Conservation (phyloP, 2,797 vertebrate species). For the Neomorphus geoffroyi region DNA sequence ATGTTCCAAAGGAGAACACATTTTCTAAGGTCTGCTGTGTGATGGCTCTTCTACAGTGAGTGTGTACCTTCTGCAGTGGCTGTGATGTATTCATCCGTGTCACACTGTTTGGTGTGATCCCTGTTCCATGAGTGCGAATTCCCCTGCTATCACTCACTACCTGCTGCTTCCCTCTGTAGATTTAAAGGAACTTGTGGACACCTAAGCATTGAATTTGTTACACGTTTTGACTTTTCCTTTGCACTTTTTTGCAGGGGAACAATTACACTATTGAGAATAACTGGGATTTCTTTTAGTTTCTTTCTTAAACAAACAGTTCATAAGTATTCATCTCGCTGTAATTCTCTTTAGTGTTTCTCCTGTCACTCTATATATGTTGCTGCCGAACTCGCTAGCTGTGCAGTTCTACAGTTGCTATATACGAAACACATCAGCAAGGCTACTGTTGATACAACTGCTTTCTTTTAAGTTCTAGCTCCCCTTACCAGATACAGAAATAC, state of each 20-base stretch:
- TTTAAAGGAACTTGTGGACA: background rate
- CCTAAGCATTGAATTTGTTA: background rate
- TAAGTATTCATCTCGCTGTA: background rate
- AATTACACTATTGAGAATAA: background rate
- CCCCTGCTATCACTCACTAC: background rate
- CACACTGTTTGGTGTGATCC: background rate
- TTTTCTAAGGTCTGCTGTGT: rapidly evolving
- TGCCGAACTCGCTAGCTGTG: background rate
- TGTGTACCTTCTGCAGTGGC: background rate
- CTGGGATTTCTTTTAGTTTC: background rate
- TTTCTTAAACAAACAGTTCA: background rate
- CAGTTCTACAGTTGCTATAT: background rate
- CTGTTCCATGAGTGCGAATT: background rate
- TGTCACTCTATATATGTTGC: background rate
- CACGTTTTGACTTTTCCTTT: rapidly evolving
- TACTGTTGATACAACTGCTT: background rate
- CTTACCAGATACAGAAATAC: background rate
- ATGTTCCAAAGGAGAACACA: background rate
- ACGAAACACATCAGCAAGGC: background rate
- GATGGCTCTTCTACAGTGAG: background rate
- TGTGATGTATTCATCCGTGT: background rate
- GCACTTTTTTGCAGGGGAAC: background rate
- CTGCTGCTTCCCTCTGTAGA: background rate
- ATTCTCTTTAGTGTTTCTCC: background rate
- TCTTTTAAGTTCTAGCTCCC: background rate